A percentile compares a stretch with the other conserved stretches of the same genome.
These are phyloP conservation scores for Chironomus tepperi DNA, from an alignment of 1,140 invertebrate species.

Conservation along the genomic window DNA sequence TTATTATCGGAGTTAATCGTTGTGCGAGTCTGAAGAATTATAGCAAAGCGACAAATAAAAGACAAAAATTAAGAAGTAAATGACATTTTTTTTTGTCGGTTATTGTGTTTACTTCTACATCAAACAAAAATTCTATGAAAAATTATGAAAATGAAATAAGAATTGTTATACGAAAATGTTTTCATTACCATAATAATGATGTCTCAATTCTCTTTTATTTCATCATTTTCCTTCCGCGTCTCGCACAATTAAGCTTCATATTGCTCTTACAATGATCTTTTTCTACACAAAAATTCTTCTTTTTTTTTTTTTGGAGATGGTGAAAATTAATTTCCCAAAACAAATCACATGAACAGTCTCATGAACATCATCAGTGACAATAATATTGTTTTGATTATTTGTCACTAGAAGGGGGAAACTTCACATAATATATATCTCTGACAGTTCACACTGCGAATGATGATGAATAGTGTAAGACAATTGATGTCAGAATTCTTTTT, in stretches of 20 bases:
- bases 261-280: neutral
- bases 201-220: neutral
- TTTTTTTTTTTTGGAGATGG: neutral
- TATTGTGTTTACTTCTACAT: neutral
- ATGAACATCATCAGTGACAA: constrained; percentile 4
- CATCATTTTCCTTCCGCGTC: neutral
- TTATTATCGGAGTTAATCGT: neutral
- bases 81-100: neutral
- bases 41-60: neutral
- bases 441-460: neutral
- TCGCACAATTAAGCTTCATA: constrained; percentile 19
- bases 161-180: constrained; percentile 11
- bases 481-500: neutral
- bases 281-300: neutral
- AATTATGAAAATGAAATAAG: neutral
- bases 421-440: neutral
- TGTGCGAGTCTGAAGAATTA: neutral
- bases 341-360: constrained; percentile 17
- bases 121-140: neutral
- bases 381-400: neutral
- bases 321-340: constrained; percentile 23
- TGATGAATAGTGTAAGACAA: constrained; percentile 7
- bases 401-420: too few relatives aligned
- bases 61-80: neutral
- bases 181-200: constrained; percentile 23